A percentile compares a stretch with the other conserved stretches of the same genome.
These are phyloP conservation scores for Scelioninae gen. 2 DNA, from an alignment of 2,888 invertebrate genomes.

Conservation along the genomic window DNA sequence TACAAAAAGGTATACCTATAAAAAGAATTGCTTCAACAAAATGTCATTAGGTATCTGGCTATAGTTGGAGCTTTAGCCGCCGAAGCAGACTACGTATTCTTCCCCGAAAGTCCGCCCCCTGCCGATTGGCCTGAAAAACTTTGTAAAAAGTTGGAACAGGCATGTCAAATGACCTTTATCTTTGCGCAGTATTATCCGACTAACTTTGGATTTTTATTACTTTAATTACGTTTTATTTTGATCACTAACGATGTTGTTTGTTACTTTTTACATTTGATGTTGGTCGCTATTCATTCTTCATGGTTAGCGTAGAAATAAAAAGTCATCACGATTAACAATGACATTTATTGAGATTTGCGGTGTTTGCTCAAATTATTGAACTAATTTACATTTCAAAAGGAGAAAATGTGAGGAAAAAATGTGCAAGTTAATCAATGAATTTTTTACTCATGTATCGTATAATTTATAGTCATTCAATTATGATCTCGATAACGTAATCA, in stretches of 20 bases:
- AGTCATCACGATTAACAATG: constrained; percentile 13
- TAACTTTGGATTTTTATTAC: constrained; percentile 60
- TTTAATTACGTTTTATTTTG: constrained; percentile 33
- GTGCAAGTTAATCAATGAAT: no score
- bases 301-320: constrained; percentile 58
- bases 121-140: constrained; percentile 94
- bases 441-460: no score
- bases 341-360: constrained; percentile 6
- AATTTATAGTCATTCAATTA: background rate
- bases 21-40: constrained; percentile 22
- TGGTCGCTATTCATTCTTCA: constrained; percentile 34
- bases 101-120: constrained; percentile 97
- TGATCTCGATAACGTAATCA: constrained; percentile 7
- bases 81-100: constrained; percentile 99
- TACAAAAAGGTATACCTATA: background rate
- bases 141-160: constrained; percentile 96
- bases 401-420: background rate
- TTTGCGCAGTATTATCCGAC: constrained; percentile 50
- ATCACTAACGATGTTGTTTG: constrained; percentile 55
- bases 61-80: constrained; percentile 96
- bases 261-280: constrained; percentile 19
- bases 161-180: constrained; percentile 76
- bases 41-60: constrained; percentile 90
- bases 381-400: constrained; percentile 13
- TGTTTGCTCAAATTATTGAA: constrained; percentile 26